phyloP scores from a whole-genome alignment of 1,140 invertebrate species.

The Drosophila pseudoobscura region DNA sequence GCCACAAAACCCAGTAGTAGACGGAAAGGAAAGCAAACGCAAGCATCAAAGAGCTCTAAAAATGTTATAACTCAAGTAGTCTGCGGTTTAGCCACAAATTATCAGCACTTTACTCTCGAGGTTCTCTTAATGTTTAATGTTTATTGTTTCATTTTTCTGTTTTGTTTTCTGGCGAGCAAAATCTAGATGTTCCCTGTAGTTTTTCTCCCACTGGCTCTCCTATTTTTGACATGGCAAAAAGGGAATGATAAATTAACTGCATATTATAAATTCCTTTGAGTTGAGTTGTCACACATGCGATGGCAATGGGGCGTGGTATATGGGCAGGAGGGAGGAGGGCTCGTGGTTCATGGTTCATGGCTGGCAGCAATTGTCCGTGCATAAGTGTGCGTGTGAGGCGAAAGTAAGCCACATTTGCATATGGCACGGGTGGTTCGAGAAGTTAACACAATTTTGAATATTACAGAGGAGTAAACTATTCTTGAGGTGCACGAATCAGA shows the following conservation, averaged over 20 bases:
- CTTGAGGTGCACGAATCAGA: too few relatives aligned
- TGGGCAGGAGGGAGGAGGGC: background rate
- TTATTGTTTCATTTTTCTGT: conserved; percentile 6
- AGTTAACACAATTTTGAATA: background rate
- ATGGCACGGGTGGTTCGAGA: conserved; percentile 7
- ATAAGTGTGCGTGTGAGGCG: conserved; percentile 61
- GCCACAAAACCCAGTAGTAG: conserved; percentile 24
- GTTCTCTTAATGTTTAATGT: conserved; percentile 35
- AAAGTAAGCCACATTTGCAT: conserved; percentile 65
- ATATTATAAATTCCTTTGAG: conserved; percentile 81
- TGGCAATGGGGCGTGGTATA: conserved; percentile 21
- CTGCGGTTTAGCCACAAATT: conserved; percentile 60
- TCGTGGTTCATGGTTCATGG: conserved; percentile 43
- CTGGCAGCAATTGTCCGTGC: conserved; percentile 57
- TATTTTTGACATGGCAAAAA: conserved; percentile 33
- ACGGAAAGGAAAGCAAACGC: background rate
- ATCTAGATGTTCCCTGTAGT: conserved; percentile 42
- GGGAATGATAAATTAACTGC: conserved; percentile 74
- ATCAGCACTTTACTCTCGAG: conserved; percentile 63
- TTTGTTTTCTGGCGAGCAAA: conserved; percentile 2
- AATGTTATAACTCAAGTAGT: conserved; percentile 35
- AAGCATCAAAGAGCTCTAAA: conserved; percentile 31
- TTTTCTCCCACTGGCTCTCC: background rate
- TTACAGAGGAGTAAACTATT: background rate
- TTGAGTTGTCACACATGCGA: conserved; percentile 55